A percentile compares a stretch with the other conserved stretches of the same genome.
Evolutionary conservation across 2,797 vertebrate genomes (phyloP).

Genomic region (Rhinatrema bivittatum): DNA sequence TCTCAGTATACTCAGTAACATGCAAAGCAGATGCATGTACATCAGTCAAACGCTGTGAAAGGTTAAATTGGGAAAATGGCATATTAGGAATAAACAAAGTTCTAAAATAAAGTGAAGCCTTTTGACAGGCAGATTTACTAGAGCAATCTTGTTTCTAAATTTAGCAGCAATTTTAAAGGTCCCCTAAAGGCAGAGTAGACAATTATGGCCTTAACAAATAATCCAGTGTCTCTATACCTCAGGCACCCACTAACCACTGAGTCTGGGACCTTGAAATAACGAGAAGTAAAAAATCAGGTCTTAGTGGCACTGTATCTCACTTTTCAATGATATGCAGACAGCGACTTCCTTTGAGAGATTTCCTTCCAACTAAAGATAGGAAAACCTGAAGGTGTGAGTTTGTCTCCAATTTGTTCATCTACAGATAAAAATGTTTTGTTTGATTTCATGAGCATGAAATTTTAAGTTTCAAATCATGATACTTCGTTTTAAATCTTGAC

Average conservation of each 20-base stretch:
- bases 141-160: conserved; percentile 68
- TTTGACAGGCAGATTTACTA: conserved; percentile 49
- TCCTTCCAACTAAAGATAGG: conserved; percentile 35
- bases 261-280: conserved; percentile 15
- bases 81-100: conserved; percentile 48
- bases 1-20: conserved; percentile 32
- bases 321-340: conserved; percentile 39
- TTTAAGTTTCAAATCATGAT: no score
- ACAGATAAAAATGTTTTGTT: conserved; percentile 25
- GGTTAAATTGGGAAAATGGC: conserved; percentile 48
- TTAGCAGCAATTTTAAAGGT: conserved; percentile 63
- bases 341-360: conserved; percentile 44
- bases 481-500: no score
- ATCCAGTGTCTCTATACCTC: conserved; percentile 61
- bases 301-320: conserved; percentile 12
- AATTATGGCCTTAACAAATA: conserved; percentile 70
- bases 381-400: conserved; percentile 23
- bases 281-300: not conserved
- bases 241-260: conserved; percentile 25
- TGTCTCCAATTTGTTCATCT: conserved; percentile 18
- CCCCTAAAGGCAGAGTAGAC: conserved; percentile 49
- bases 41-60: conserved; percentile 42
- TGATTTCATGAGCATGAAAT: conserved; percentile 11
- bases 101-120: conserved; percentile 55
- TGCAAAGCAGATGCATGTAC: conserved; percentile 38